Percentiles rank a stretch among this genome's conserved stretches.
Evolutionary conservation across 2,113 vertebrate species (phyloP).

Genomic region (human (Homo sapiens)): DNA sequence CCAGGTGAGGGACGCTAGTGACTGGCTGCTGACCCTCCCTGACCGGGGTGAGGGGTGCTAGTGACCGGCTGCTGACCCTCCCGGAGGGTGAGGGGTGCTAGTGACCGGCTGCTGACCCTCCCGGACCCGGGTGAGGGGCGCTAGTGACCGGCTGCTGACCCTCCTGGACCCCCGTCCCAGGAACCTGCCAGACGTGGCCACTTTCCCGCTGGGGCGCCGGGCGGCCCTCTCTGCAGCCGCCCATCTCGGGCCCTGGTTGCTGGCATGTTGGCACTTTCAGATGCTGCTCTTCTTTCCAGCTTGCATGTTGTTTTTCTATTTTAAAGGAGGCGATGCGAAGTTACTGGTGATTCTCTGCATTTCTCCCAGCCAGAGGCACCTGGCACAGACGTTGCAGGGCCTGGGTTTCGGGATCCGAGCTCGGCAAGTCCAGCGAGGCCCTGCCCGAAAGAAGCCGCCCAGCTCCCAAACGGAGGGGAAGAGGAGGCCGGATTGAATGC

Average conservation of each 20-base stretch:
- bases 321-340: constrained; percentile 90
- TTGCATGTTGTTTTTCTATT: constrained; percentile 3
- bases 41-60: no score
- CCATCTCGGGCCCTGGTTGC: neutral
- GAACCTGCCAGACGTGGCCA: neutral
- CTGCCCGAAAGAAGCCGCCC: constrained; percentile 71
- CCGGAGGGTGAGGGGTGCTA: no score
- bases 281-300: neutral
- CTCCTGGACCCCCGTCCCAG: no score
- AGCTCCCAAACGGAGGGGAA: neutral
- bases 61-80: no score
- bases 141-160: no score
- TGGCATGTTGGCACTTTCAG: no score
- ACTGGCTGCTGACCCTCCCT: accelerated
- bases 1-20: accelerated
- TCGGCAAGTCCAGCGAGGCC: constrained; percentile 85
- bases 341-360: constrained; percentile 90
- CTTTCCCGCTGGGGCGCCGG: neutral
- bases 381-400: constrained; percentile 88
- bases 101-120: no score
- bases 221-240: neutral
- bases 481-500: neutral
- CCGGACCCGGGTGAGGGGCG: accelerated
- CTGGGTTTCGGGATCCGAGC: constrained; percentile 87
- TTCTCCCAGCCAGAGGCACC: constrained; percentile 86